phyloP scores from a whole-genome alignment of 2,888 invertebrate species.

The Acronicta leporina region DNA sequence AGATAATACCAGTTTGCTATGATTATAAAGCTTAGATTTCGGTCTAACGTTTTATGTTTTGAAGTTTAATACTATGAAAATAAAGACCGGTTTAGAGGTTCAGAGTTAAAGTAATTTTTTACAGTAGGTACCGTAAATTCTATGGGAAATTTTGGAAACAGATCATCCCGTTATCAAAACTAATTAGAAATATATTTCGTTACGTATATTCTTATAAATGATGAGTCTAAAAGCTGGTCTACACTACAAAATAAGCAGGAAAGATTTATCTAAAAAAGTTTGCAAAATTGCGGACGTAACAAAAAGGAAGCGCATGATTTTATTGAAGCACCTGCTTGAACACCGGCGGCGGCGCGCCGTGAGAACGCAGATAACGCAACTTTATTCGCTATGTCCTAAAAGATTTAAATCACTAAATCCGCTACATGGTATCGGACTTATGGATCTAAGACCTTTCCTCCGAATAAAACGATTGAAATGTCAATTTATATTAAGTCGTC shows the following conservation, averaged over 20 bases:
- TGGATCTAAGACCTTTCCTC: conserved; percentile 31
- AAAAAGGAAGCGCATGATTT: conserved; percentile 70
- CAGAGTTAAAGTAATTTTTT: no score
- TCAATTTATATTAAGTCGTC: conserved; percentile 64
- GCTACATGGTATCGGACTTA: conserved; percentile 4
- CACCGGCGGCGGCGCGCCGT: conserved; percentile 21
- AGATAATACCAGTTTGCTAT: conserved; percentile 11
- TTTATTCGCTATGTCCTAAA: conserved; percentile 23
- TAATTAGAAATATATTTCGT: not conserved
- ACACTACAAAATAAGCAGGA: conserved; percentile 13
- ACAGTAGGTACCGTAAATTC: no score
- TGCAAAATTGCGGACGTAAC: conserved; percentile 52
- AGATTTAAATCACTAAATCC: conserved; percentile 5
- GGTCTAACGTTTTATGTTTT: not conserved
- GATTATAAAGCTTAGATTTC: not conserved
- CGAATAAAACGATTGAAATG: conserved; percentile 50
- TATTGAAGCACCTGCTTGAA: conserved; percentile 51
- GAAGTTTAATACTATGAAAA: not conserved
- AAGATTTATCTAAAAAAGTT: conserved; percentile 35
- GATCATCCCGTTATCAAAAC: not conserved
- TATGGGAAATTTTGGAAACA: no score
- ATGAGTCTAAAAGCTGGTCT: not conserved
- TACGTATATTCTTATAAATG: not conserved
- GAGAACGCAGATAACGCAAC: conserved; percentile 35
- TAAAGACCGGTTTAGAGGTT: no score